These are phyloP conservation scores for Aix galericulata DNA, from an alignment of 2,113 vertebrate species.

Conservation along the genomic window DNA sequence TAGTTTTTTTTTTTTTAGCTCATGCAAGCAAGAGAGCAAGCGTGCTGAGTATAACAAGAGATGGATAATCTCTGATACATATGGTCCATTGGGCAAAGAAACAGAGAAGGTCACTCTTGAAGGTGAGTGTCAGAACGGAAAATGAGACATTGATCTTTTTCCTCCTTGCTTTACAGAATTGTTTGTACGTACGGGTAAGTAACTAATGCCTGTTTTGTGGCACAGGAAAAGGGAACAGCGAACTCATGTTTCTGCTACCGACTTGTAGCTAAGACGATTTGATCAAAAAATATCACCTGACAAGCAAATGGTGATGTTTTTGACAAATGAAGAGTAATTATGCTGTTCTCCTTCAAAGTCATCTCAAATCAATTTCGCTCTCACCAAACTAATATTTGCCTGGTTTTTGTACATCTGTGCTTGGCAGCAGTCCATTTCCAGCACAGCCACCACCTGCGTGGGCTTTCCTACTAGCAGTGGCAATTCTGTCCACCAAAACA, in stretches of 20 bases:
- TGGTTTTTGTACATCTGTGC: neutral
- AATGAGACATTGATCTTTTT: neutral
- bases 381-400: neutral
- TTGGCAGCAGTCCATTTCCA: neutral
- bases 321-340: neutral
- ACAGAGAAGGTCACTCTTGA: neutral
- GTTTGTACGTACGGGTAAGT: neutral
- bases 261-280: neutral
- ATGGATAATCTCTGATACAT: neutral
- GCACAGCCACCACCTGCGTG: rapidly evolving
- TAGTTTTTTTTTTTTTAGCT: neutral
- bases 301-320: neutral
- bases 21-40: neutral
- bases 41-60: neutral
- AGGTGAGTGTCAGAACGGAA: neutral
- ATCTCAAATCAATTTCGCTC: neutral
- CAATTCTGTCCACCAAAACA: neutral
- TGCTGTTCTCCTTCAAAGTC: neutral
- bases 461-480: neutral
- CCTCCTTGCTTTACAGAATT: neutral
- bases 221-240: neutral
- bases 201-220: neutral
- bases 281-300: neutral
- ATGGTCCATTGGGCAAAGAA: rapidly evolving
- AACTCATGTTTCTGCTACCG: neutral